Evolutionary conservation across 2,113 vertebrate genomes (phyloP).

Genomic region (Cyphomyrus discorhynchus): DNA sequence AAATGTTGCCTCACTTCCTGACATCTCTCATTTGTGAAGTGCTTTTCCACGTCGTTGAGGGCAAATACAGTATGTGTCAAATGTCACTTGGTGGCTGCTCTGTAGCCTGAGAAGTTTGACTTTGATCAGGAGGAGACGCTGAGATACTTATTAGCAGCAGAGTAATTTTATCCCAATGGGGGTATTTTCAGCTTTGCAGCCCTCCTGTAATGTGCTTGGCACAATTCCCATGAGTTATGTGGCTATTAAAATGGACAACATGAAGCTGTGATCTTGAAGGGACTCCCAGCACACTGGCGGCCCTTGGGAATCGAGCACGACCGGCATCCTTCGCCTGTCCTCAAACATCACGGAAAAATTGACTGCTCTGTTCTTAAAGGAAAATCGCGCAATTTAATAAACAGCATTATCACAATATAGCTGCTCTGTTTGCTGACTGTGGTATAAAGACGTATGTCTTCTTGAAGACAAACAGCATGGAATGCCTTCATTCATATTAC

Average conservation of each 20-base stretch:
- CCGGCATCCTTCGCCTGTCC: background rate
- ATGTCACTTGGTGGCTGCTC: background rate
- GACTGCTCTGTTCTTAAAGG: background rate
- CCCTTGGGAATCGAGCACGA: background rate
- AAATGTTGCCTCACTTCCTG: background rate
- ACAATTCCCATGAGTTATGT: background rate
- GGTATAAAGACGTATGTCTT: background rate
- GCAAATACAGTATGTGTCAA: background rate
- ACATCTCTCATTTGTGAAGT: background rate
- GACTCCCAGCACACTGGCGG: background rate
- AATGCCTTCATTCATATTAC: background rate
- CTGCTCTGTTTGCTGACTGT: background rate
- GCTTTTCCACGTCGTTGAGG: constrained; percentile 6
- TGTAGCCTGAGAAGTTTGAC: background rate
- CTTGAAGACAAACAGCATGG: background rate
- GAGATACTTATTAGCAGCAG: background rate
- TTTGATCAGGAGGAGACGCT: background rate
- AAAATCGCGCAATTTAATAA: background rate
- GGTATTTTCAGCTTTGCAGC: background rate
- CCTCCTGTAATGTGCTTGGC: background rate
- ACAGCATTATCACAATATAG: background rate
- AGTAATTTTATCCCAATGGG: background rate
- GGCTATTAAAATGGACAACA: background rate
- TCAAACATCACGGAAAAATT: background rate
- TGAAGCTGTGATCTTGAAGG: background rate